phyloP scores from a whole-genome alignment of 2,113 vertebrate species.

The Scomber colias region DNA sequence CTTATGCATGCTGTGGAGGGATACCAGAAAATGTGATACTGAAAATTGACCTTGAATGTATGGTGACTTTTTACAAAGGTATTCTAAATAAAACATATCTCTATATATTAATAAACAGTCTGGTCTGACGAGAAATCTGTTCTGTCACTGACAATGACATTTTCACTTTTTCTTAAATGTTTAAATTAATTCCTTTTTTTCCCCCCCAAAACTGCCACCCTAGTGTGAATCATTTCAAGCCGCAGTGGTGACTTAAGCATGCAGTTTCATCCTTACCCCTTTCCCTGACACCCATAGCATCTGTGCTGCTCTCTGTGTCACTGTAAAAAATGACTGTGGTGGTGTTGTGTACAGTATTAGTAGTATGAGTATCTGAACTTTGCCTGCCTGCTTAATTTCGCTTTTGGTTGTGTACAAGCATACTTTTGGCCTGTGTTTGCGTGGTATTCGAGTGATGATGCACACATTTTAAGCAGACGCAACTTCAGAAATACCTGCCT shows the following conservation, averaged over 20 bases:
- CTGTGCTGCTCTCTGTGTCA: constrained; percentile 31
- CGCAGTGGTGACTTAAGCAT: constrained; percentile 48
- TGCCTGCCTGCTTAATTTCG: constrained; percentile 51
- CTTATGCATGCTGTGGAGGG: constrained; percentile 87
- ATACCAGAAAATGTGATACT: constrained; percentile 83
- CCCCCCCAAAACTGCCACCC: not conserved
- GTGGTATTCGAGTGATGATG: constrained; percentile 24
- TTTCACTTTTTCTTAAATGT: constrained; percentile 1
- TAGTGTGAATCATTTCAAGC: constrained; percentile 37
- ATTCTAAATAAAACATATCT: constrained; percentile 86
- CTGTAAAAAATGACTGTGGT: constrained; percentile 40
- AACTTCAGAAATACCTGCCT: not conserved
- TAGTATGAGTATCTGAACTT: constrained; percentile 36
- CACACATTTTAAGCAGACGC: constrained; percentile 5
- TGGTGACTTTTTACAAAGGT: constrained; percentile 89
- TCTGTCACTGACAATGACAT: constrained; percentile 60
- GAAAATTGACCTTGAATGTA: constrained; percentile 87
- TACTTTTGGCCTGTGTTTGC: constrained; percentile 43
- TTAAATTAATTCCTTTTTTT: not conserved
- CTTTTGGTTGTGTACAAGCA: not conserved
- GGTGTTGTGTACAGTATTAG: constrained; percentile 46
- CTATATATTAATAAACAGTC: constrained; percentile 88
- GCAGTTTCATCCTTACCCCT: constrained; percentile 23
- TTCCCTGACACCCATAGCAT: constrained; percentile 31
- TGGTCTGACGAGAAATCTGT: constrained; percentile 82